These are phyloP conservation scores for Vespertilio murinus DNA, from an alignment of 2,797 vertebrate species.

Conservation along the genomic window DNA sequence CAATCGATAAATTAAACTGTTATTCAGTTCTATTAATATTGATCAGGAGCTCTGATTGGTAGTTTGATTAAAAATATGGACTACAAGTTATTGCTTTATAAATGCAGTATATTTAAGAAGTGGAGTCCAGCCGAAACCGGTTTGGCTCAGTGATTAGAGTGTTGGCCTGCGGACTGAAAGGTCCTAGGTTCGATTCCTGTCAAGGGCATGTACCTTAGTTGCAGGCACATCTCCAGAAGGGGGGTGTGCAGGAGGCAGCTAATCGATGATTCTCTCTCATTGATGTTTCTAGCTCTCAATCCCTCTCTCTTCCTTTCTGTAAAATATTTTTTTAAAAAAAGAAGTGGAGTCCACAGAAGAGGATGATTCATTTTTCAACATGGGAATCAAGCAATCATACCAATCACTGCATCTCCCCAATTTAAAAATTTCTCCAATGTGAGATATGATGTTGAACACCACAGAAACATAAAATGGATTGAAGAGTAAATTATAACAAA, in stretches of 20 bases:
- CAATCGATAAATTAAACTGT: background rate
- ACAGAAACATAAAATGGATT: slow-evolving; percentile 1
- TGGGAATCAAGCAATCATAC: background rate
- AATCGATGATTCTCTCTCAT: no score
- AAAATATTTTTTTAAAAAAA: no score
- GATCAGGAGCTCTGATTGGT: background rate
- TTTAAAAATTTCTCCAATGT: background rate
- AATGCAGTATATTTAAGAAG: background rate
- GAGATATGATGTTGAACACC: background rate
- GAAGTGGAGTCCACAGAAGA: background rate
- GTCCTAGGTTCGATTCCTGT: no score
- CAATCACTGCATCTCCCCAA: background rate
- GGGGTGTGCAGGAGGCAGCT: no score
- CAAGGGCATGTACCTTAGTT: no score
- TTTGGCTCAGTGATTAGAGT: no score
- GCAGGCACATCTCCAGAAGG: no score
- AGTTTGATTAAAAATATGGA: background rate
- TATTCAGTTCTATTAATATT: background rate
- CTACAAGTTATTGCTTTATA: background rate
- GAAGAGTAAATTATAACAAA: slow-evolving; percentile 10
- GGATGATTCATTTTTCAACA: background rate
- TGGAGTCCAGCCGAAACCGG: no score
- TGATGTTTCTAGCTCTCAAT: no score
- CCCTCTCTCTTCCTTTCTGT: no score
- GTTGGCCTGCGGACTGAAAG: no score